Evolutionary conservation across 2,113 vertebrate genomes (phyloP).

Genomic region (Gallinago paraguaiae): DNA sequence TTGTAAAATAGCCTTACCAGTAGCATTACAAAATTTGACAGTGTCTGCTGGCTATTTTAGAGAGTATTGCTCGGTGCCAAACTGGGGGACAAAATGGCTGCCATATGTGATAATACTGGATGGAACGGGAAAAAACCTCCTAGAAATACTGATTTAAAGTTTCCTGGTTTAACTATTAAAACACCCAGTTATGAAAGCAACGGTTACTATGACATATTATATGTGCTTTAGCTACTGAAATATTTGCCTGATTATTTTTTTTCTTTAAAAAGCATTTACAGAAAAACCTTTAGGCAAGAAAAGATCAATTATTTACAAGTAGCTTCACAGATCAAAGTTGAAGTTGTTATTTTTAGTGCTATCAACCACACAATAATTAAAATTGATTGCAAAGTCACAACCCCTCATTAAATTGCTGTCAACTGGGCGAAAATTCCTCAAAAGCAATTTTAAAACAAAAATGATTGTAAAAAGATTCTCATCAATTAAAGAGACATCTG

Average conservation of each 20-base stretch:
- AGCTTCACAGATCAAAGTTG: slow-evolving; percentile 68
- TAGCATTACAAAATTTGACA: background rate
- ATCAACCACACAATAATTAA: slow-evolving; percentile 77
- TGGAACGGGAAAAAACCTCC: background rate
- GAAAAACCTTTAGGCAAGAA: slow-evolving; percentile 43
- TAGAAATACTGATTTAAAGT: background rate
- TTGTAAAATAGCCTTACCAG: background rate
- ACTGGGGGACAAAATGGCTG: background rate
- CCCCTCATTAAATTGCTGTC: slow-evolving; percentile 67
- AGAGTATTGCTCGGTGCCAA: background rate
- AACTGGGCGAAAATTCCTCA: slow-evolving; percentile 52
- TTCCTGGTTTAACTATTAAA: background rate
- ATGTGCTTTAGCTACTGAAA: background rate
- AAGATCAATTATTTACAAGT: slow-evolving; percentile 69
- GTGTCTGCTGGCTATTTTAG: background rate
- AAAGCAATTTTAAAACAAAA: slow-evolving; percentile 55
- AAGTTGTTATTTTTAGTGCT: slow-evolving; percentile 75
- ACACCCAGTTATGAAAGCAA: background rate
- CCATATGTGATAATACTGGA: background rate
- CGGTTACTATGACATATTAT: background rate
- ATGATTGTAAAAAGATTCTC: slow-evolving; percentile 23
- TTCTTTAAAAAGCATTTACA: slow-evolving; percentile 46
- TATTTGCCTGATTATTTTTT: background rate
- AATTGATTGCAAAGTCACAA: slow-evolving; percentile 75
- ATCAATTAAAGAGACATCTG: slow-evolving; percentile 67